Base-by-base conservation (phyloP, 2,888 invertebrate genomes). In the Eilema sororculum region DNA sequence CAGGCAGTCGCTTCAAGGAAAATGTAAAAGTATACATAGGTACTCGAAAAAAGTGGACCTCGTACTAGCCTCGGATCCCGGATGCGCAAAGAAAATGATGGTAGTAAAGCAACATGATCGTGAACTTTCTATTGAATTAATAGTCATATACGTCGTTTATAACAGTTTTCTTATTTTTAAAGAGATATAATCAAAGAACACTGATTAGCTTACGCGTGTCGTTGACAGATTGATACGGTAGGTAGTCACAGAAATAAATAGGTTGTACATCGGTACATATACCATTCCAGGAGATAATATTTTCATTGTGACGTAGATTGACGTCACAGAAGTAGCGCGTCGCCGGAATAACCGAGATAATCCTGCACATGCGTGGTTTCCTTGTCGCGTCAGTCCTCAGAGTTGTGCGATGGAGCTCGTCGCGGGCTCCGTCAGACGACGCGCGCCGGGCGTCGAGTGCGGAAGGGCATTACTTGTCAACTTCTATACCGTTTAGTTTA, bases 281-380 rank as follows among this genome's bases (percentile, higher is more conserved):
- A 46, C 20, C 46, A 13, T 20, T 41, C 41, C 4, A 46, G 46
- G 10, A 46, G 13, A 68, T 59, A 28, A 46, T 24, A 52, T 56
- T 59, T 67, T 24, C 68, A 81, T 28, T 62, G 12, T 86, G 88
- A 86, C 81, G 78, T 77, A 61, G 64, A 30, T 37, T 24, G 84
- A 86, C 87, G 89, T 89, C 86, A 87, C 75, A 76, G 75, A 79
- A 83, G 84, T 86, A 83, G 65, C 77, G 85, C 84, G 73, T 86
- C 37, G 57, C 16, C 79, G 89, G 90, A 90, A 91, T 93, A 91
- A 79, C 89, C 88, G 83, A 87, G 89, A 87, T 89, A 88, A 89
- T 86, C 84, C 85, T 85, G 93, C 93, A 90, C 94, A 93, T 94
- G 94, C 94, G 94, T 91, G 86, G 90, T 90, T 89, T 87, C 84